Conservation (phyloP, 2,888 invertebrate genomes). For the Dasypolia templi region DNA sequence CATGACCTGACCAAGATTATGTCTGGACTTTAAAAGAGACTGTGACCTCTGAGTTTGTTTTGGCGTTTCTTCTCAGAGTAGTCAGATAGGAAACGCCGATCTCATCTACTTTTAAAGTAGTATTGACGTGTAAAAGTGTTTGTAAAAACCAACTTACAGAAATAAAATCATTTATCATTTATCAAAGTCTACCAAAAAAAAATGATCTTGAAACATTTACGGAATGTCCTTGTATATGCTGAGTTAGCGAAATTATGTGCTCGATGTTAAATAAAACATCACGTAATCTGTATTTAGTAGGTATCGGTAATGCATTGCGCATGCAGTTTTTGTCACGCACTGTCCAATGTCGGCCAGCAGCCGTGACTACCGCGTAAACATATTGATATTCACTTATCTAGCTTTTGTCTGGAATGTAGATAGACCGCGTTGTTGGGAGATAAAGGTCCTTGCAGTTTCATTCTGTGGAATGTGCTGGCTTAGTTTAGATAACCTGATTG, state of each 20-base stretch:
- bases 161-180: too few species aligned
- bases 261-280: slow-evolving; percentile 65
- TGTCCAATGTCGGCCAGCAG: slow-evolving; percentile 60
- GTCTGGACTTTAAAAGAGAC: too few species aligned
- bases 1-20: too few species aligned
- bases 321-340: slow-evolving; percentile 68
- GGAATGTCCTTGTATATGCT: slow-evolving; percentile 46
- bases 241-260: slow-evolving; percentile 50
- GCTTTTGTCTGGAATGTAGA: slow-evolving; percentile 42
- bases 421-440: slow-evolving; percentile 41
- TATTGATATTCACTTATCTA: slow-evolving; percentile 35
- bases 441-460: slow-evolving; percentile 1
- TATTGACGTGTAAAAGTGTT: too few species aligned
- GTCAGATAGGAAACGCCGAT: too few species aligned
- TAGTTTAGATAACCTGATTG: background rate
- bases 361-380: slow-evolving; percentile 55
- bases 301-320: slow-evolving; percentile 53
- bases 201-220: slow-evolving; percentile 55
- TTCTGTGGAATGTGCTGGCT: slow-evolving; percentile 22
- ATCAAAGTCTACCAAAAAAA: slow-evolving; percentile 21
- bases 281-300: slow-evolving; percentile 60
- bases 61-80: too few species aligned
- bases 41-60: too few species aligned
- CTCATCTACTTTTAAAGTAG: too few species aligned
- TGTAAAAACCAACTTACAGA: too few species aligned